phyloP scores from a whole-genome alignment of 1,140 invertebrate genomes.

The Batillaria attramentaria region DNA sequence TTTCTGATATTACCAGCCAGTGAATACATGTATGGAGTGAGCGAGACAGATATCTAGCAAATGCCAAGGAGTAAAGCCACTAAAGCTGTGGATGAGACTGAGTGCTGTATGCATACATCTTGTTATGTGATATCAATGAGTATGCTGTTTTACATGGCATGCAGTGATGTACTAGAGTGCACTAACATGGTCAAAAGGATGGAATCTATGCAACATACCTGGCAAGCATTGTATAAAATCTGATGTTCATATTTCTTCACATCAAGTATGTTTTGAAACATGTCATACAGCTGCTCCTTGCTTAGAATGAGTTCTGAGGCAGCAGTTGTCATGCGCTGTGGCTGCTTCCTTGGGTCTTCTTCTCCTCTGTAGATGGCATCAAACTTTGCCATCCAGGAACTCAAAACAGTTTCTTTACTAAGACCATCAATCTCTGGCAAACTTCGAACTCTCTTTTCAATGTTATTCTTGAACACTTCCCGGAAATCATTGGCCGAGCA shows the following conservation, averaged over 20 bases:
- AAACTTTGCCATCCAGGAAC: constrained; percentile 99
- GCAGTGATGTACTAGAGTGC: too few relatives aligned
- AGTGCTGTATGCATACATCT: too few relatives aligned
- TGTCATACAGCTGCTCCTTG: constrained; percentile 88
- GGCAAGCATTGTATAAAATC: constrained; percentile 97
- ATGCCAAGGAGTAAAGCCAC: too few relatives aligned
- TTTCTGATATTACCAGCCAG: too few relatives aligned
- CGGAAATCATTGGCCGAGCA: constrained; percentile 98
- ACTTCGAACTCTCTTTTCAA: constrained; percentile 96
- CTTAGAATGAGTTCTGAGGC: constrained; percentile 72
- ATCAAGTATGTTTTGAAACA: constrained; percentile 99
- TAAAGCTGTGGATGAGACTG: too few relatives aligned
- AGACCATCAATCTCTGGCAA: constrained; percentile 99
- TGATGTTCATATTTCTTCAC: constrained; percentile 99
- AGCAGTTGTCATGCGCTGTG: constrained; percentile 68
- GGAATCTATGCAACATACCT: constrained; percentile 83
- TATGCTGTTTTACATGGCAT: too few relatives aligned
- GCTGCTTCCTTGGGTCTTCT: constrained; percentile 71
- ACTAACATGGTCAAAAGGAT: too few relatives aligned
- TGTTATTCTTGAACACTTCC: constrained; percentile 97
- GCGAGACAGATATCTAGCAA: too few relatives aligned
- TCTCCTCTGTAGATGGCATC: constrained; percentile 97
- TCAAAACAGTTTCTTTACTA: constrained; percentile 98
- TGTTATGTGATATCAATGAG: too few relatives aligned
- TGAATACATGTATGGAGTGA: too few relatives aligned